Evolutionary conservation across 2,113 vertebrate species (phyloP), one percentile per base, ranked within the genome.

Genomic region (Sylvia atricapilla): DNA sequence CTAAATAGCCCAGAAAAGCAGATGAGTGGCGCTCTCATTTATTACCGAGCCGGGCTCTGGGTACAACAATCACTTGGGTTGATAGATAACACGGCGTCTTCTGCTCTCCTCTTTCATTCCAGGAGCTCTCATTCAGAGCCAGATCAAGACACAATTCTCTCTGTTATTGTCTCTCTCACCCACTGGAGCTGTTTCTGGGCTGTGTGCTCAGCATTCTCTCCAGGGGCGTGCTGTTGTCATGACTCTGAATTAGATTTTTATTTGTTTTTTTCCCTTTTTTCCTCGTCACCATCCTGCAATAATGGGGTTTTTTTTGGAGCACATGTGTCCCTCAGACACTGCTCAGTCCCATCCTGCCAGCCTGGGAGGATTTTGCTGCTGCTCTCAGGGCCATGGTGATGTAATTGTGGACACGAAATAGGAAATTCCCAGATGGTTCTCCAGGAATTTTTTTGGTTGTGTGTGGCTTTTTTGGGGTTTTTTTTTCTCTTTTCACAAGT

Each of bases 1-100:
- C 90, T 94, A 95, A 96, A 94, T 68, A 96, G 89, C 78, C 74
- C 82, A 91, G 82, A 91, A 96, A 93, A 69, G 55, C 92, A 90
- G 85, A 77, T 90, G 93, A 95, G 88, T 84, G 88, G 76, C 88
- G 81, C 44, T 84, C 85, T 93, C 88, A 88, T 95, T 92, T 92
- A 93, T 94, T 90, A 88, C 75, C 1, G 41, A 96, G 69, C 75
- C 68, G 22, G 69, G 77, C 85, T 94, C 84, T 90, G 92, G 93
- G 73, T 86, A 60, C 90, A 84, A 87, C 83, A 74, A 90, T 90
- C 95, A 67, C 19, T 93, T 82, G 89, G 68, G 73, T 28, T 96
- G 92, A 94, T 94, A 78, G 90, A 93, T 95, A 95, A 58, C 55
- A 27, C 68, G 81, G 35, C 72, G 77, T 44, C 63, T 11, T 49